Base-by-base conservation (phyloP, 2,888 invertebrate genomes). In the Heliconius sara region DNA sequence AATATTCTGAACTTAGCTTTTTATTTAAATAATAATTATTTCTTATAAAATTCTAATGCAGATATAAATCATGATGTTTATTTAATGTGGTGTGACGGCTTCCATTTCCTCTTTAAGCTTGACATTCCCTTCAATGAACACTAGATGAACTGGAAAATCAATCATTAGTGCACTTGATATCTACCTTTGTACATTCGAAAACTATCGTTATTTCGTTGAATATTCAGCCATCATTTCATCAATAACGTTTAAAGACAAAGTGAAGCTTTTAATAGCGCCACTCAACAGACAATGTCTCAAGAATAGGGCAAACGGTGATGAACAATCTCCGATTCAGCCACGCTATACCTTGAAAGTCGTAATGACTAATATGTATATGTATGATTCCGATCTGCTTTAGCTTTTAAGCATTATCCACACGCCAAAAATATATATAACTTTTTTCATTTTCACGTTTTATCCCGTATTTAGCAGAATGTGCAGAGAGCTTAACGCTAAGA, bases 81-180 rank as follows among this genome's bases (percentile, higher is more conserved):
- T 70, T 70, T 70, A 70, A 70, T 43, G 25, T 25, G 43, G 25
- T 43, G 43, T 43, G 70, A 70, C 68, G 39, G 39, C 70, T 43
- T 43, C 43, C 43, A 70, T 70, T 70, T 43, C 70, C 70, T 70
- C 70, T 43, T 47, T 43, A 70, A 70, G 70, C 70, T 70, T 7
- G 25, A 16, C 43, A 16, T 25, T n/a, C 25, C 12, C 70, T 43
- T 70, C 43, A 47, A 43, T 70, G 70, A 70, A 43, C 43, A 43
- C 43, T 25, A 70, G 70, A 43, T 70, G 43, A 70, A 47, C 43
- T 70, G 70, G 43, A 70, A 70, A 70, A 70, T 70, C 43, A 19
- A 43, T 70, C 70, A 70, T 43, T 70, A 70, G n/a, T 39, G 65
- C 27, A 68, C 13, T 25, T 25, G 70, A 70, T 71, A 12, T 16